phyloP scores from a whole-genome alignment of 2,113 vertebrate genomes.

The Coturnix japonica region DNA sequence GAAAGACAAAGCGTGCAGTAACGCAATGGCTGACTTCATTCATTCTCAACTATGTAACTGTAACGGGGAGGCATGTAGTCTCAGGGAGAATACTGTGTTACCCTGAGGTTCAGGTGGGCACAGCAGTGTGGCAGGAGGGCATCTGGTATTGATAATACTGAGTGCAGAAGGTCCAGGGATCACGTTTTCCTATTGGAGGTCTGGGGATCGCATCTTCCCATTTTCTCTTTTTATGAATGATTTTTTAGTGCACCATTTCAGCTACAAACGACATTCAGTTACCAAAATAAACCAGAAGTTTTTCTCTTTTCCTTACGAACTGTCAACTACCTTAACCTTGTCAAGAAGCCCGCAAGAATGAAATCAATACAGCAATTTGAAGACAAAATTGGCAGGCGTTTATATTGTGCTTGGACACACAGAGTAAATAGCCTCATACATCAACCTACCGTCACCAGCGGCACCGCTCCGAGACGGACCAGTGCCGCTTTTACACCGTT shows the following conservation, averaged over 20 bases:
- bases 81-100: background rate
- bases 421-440: background rate
- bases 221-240: background rate
- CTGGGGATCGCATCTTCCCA: background rate
- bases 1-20: background rate
- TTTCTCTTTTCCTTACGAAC: background rate
- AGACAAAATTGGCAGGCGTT: background rate
- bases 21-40: background rate
- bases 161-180: background rate
- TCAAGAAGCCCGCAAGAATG: background rate
- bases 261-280: background rate
- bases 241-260: background rate
- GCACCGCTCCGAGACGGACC: background rate
- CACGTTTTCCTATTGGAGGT: background rate
- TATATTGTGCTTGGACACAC: conserved; percentile 16
- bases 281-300: background rate
- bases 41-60: background rate
- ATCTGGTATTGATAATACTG: background rate
- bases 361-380: background rate
- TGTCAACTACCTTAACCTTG: background rate
- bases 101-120: background rate
- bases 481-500: background rate
- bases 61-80: background rate
- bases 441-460: background rate
- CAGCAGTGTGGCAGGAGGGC: background rate